These are phyloP conservation scores for Urophycis tenuis DNA, from an alignment of 2,797 vertebrate genomes.

Conservation along the genomic window DNA sequence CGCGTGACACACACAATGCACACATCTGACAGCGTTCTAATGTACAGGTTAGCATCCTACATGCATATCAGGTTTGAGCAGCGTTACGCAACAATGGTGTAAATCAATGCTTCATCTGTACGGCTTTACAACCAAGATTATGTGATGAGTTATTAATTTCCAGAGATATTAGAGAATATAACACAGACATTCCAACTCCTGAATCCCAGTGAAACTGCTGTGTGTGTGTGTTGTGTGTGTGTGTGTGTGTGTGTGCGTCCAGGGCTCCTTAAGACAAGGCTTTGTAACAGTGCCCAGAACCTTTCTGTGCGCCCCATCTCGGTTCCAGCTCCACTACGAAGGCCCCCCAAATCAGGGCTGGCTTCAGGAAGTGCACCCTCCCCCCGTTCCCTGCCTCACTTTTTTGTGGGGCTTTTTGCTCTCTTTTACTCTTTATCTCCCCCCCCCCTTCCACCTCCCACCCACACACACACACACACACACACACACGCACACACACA, in stretches of 20 bases:
- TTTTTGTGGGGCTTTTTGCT: not conserved
- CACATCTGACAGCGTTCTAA: not conserved
- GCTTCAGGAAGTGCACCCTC: slow-evolving; percentile 55
- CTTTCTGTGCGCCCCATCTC: not conserved
- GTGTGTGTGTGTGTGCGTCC: not conserved
- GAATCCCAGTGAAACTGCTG: not conserved
- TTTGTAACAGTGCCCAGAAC: not conserved
- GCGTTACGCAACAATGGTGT: not conserved
- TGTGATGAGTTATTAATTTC: not conserved
- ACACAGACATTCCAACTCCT: not conserved
- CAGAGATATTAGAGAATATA: not conserved
- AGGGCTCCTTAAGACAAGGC: slow-evolving; percentile 20
- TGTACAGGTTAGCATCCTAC: not conserved
- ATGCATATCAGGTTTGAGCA: not conserved
- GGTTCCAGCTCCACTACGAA: not conserved
- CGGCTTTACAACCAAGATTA: not conserved
- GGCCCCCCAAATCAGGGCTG: slow-evolving; percentile 41
- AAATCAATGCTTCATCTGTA: not conserved
- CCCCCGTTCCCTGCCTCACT: slow-evolving; percentile 36
- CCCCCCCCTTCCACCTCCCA: not conserved
- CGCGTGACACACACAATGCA: not conserved
- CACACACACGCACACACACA: not conserved
- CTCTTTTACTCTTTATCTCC: not conserved
- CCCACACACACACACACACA: no score
- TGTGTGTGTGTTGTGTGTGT: not conserved